These are phyloP conservation scores for Latheticus oryzae DNA, from an alignment of 2,888 invertebrate species.

Conservation along the genomic window DNA sequence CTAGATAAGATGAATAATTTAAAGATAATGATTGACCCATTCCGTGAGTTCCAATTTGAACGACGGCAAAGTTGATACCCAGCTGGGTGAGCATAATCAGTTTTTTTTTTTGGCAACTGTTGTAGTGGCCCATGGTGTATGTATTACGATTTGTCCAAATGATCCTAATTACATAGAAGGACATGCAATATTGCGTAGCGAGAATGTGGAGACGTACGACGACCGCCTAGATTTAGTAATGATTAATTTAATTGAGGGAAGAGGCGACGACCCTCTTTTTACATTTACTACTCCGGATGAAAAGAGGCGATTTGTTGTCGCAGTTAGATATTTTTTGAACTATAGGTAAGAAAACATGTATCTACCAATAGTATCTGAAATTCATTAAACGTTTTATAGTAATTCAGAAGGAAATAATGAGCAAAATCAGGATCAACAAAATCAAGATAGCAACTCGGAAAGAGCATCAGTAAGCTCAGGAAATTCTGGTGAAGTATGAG, in stretches of 20 bases:
- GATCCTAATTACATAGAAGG: conserved; percentile 20
- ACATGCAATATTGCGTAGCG: conserved; percentile 8
- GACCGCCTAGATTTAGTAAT: conserved; percentile 9
- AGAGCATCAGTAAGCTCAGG: conserved; percentile 7
- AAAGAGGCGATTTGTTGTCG: conserved; percentile 14
- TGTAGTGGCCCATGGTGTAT: conserved; percentile 9
- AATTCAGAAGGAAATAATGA: conserved; percentile 14
- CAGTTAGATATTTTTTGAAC: conserved; percentile 15
- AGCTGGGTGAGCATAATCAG: conserved; percentile 14
- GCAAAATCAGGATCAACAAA: conserved; percentile 10
- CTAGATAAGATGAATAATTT: conserved; percentile 16
- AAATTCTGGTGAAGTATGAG: conserved; percentile 17
- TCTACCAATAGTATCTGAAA: conserved; percentile 11
- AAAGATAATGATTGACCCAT: conserved; percentile 19
- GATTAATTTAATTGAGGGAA: conserved; percentile 16
- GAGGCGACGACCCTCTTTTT: no score
- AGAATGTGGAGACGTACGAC: conserved; percentile 14
- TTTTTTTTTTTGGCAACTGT: conserved; percentile 12
- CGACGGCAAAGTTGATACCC: conserved; percentile 12
- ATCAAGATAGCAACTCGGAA: conserved; percentile 13
- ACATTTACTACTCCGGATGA: conserved; percentile 14
- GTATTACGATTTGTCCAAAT: conserved; percentile 17
- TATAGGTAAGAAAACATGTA: conserved; percentile 17
- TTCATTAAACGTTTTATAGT: conserved; percentile 14
- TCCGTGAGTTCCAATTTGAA: conserved; percentile 18